phyloP scores from a whole-genome alignment of 2,888 invertebrate species.

The Clivina fossor region DNA sequence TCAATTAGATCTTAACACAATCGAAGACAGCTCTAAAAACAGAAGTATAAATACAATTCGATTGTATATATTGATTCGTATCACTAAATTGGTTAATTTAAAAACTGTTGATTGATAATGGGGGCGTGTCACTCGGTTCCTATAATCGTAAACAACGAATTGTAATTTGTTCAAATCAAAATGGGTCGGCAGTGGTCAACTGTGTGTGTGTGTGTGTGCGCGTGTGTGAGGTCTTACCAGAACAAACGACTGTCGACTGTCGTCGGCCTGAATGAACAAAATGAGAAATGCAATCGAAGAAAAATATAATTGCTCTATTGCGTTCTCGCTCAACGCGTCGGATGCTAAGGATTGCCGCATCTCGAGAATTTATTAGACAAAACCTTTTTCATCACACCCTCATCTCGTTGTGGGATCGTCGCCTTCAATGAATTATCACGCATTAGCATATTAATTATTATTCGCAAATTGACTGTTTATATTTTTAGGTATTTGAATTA shows the following conservation, averaged over 20 bases:
- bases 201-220: not conserved
- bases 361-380: too few species aligned
- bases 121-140: slow-evolving; percentile 20
- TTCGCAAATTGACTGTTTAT: too few species aligned
- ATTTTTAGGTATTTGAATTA: too few species aligned
- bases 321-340: not conserved
- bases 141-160: slow-evolving; percentile 26
- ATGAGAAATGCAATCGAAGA: slow-evolving; percentile 11
- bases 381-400: too few species aligned
- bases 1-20: too few species aligned
- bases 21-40: too few species aligned
- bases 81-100: slow-evolving; percentile 53
- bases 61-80: slow-evolving; percentile 40
- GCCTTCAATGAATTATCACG: slow-evolving; percentile 17
- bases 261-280: slow-evolving; percentile 2
- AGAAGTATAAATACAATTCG: too few species aligned
- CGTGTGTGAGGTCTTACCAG: not conserved
- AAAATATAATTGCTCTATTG: slow-evolving; percentile 20
- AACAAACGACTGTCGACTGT: not conserved
- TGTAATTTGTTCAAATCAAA: slow-evolving; percentile 31
- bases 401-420: slow-evolving; percentile 6
- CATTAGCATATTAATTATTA: slow-evolving; percentile 33
- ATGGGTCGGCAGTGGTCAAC: slow-evolving; percentile 1
- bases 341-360: too few species aligned
- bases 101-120: slow-evolving; percentile 43